phyloP scores from a whole-genome alignment of 2,113 vertebrate genomes.

The Cavia porcellus region DNA sequence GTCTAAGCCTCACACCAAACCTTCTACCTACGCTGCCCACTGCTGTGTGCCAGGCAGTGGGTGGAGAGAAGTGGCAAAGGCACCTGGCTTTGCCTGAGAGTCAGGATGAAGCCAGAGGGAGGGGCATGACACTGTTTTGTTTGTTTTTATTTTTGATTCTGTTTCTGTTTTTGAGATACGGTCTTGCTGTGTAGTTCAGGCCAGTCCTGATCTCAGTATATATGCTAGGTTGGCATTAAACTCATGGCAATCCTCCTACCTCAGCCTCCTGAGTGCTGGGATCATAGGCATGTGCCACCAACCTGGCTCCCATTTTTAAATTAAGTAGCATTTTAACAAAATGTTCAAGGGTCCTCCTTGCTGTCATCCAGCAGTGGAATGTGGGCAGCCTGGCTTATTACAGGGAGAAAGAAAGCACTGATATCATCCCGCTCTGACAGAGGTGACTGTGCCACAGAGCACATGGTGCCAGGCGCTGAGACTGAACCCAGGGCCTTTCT shows the following conservation, averaged over 20 bases:
- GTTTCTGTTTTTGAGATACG: neutral
- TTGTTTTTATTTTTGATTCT: neutral
- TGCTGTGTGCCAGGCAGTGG: neutral
- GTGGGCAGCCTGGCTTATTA: neutral
- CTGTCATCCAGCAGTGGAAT: neutral
- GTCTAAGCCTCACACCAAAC: neutral
- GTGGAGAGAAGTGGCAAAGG: neutral
- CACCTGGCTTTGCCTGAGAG: neutral
- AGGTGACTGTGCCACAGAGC: neutral
- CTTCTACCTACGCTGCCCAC: neutral
- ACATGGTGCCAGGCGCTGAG: neutral
- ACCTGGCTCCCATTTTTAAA: neutral
- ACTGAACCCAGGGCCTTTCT: neutral
- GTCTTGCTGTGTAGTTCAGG: neutral
- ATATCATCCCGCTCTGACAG: no score
- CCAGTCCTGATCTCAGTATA: no score
- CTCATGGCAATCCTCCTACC: neutral
- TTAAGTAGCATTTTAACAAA: neutral
- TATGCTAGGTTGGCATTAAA: neutral
- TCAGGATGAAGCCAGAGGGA: neutral
- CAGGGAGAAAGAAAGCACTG: neutral
- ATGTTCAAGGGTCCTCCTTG: neutral
- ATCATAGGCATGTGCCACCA: neutral
- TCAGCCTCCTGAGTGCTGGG: neutral
- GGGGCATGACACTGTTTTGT: neutral